phyloP scores from a whole-genome alignment of 2,113 vertebrate species.

The Plecturocebus donacophilus region DNA sequence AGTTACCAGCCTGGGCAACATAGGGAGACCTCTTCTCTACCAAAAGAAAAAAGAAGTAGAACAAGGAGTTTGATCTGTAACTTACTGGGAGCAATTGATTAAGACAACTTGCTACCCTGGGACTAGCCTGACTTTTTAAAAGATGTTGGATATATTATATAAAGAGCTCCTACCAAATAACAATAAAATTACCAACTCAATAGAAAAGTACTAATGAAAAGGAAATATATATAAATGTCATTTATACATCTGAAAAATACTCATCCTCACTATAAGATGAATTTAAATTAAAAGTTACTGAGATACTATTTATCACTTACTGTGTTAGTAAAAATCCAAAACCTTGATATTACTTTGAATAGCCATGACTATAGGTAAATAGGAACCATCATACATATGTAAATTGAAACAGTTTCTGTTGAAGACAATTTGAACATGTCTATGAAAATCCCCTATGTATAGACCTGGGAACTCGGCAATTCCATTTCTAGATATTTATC shows the following conservation, averaged over 20 bases:
- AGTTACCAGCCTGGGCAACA: not conserved
- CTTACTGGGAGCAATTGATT: not conserved
- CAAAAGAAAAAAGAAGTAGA: not conserved
- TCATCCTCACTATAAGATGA: not conserved
- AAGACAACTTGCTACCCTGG: not conserved
- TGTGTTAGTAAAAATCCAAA: not conserved
- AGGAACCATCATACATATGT: not conserved
- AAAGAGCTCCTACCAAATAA: not conserved
- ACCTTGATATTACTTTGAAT: not conserved
- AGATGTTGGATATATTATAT: not conserved
- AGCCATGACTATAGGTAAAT: not conserved
- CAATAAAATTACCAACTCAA: not conserved
- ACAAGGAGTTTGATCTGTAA: not conserved
- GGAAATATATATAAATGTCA: not conserved
- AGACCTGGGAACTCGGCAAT: not conserved
- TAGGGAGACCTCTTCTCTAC: not conserved
- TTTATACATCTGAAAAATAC: not conserved
- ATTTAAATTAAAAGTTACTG: not conserved
- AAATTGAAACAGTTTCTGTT: not conserved
- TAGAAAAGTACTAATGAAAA: conserved; percentile 17
- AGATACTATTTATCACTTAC: not conserved
- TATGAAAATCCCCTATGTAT: not conserved
- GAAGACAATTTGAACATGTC: not conserved
- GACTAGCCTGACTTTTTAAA: not conserved
- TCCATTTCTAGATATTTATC: not conserved